Base-by-base conservation (phyloP, 2,888 invertebrate genomes). In the Tricholauxania praeusta region DNA sequence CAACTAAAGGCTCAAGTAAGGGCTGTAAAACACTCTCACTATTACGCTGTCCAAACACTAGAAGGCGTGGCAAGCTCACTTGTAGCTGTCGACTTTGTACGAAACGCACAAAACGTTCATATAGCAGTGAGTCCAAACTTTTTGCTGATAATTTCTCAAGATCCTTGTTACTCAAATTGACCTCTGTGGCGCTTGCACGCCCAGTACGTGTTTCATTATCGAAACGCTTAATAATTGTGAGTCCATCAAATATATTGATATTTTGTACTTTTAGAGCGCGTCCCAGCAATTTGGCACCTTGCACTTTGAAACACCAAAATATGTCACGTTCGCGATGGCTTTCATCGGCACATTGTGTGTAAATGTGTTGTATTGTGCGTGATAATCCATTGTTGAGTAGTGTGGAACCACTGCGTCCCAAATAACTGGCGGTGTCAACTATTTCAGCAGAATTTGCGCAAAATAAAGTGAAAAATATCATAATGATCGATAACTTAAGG, bases 301-400 rank as follows among this genome's bases (percentile, higher is more conserved):
- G 91, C 71, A 93, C 88, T 86, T 93, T 93, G 79, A 93, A 89
- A 83, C 93, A 94, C 89, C 91, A 92, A 78, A 92, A 86, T 68
- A 92, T 88, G 81, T 93, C 91, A 47, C 70, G 62, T 39, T 39
- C 39, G 10, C 39, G 39, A 39, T 39, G 39, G 8, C 10, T 39
- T 10, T 39, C 39, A 76, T 91, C 89, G 62, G 90, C 90, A 84
- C 93, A 93, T 82, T 91, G 90, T 28, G 79, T 81, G 72, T 85
- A 86, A 3, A 87, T 80, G 69, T 86, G 86, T n/a, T 82, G 82
- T n/a, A 87, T 73, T 0, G 83, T 84, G 69, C 83, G 83, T 22
- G 85, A 74, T 17, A 87, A 72, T 12, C 84, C 84, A 72, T 81
- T 86, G 66, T 86, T 83, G 14, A 75, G 63, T 12, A 82, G 69